A percentile compares a stretch with the other conserved stretches of the same genome.
Evolutionary conservation across 2,888 invertebrate species (phyloP).

Genomic region (Drosophila pegasa): DNA sequence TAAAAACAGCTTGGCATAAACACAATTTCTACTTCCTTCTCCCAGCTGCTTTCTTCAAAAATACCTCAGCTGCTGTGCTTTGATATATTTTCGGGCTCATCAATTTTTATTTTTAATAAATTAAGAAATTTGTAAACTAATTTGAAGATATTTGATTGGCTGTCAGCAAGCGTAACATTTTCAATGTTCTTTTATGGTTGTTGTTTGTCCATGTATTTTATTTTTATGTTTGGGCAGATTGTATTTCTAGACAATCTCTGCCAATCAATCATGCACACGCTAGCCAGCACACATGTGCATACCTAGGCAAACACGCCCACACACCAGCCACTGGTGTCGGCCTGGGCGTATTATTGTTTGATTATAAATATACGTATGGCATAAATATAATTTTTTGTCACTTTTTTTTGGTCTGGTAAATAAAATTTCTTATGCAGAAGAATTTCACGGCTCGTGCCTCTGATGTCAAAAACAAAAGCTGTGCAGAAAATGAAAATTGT

Average conservation of each 20-base stretch:
- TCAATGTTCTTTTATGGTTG: neutral
- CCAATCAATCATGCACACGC: constrained; percentile 64
- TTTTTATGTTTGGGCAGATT: constrained; percentile 31
- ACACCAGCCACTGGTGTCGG: constrained; percentile 17
- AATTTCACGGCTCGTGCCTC: constrained; percentile 11
- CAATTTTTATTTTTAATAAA: neutral
- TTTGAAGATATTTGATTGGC: constrained; percentile 16
- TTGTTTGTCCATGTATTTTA: constrained; percentile 5
- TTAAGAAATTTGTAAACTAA: constrained; percentile 8
- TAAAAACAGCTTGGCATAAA: no score
- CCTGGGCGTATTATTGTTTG: constrained; percentile 29
- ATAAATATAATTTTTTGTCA: neutral
- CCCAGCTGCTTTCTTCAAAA: neutral
- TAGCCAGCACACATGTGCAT: constrained; percentile 16
- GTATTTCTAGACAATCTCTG: constrained; percentile 60
- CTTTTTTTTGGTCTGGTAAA: constrained; percentile 2
- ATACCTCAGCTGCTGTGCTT: neutral
- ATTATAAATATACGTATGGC: neutral
- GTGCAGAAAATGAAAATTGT: constrained; percentile 24
- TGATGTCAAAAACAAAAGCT: constrained; percentile 9
- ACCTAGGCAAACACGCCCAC: neutral
- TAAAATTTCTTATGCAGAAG: constrained; percentile 15
- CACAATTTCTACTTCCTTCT: no score
- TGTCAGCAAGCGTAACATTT: constrained; percentile 8
- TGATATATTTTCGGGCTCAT: neutral